Evolutionary conservation across 2,888 invertebrate species (phyloP).

Genomic region (Platycheirus rosarum): DNA sequence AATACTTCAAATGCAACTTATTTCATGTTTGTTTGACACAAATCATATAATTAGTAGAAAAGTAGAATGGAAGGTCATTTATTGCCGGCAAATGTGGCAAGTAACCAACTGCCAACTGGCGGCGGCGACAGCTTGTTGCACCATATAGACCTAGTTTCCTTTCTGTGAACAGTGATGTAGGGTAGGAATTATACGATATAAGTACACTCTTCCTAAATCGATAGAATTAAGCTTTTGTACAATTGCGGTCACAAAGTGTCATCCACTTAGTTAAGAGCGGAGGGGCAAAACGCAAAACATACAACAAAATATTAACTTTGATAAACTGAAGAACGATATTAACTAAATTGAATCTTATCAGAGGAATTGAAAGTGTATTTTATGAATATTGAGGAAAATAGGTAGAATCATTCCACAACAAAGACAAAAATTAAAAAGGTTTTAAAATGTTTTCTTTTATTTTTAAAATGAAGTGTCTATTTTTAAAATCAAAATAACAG

Average conservation of each 20-base stretch:
- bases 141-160: slow-evolving; percentile 37
- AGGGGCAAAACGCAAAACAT: slow-evolving; percentile 2
- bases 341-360: too few species aligned
- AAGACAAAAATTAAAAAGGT: too few species aligned
- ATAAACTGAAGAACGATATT: too few species aligned
- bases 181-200: slow-evolving; percentile 11
- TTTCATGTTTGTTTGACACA: slow-evolving; percentile 41
- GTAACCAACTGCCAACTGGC: slow-evolving; percentile 4
- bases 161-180: slow-evolving; percentile 16
- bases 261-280: slow-evolving; percentile 48
- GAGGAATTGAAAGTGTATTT: too few species aligned
- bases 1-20: background rate
- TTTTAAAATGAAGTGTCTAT: too few species aligned
- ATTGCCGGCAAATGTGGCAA: slow-evolving; percentile 8
- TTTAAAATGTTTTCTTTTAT: too few species aligned
- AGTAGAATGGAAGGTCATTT: slow-evolving; percentile 38
- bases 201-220: slow-evolving; percentile 16
- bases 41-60: slow-evolving; percentile 32
- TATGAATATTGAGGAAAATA: too few species aligned
- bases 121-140: slow-evolving; percentile 22
- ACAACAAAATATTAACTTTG: too few species aligned
- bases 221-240: slow-evolving; percentile 31
- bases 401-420: too few species aligned
- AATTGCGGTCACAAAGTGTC: slow-evolving; percentile 47
- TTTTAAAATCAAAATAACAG: too few species aligned